These are phyloP conservation scores for Onychomys leucogaster DNA, from an alignment of 2,797 vertebrate genomes.

Conservation along the genomic window DNA sequence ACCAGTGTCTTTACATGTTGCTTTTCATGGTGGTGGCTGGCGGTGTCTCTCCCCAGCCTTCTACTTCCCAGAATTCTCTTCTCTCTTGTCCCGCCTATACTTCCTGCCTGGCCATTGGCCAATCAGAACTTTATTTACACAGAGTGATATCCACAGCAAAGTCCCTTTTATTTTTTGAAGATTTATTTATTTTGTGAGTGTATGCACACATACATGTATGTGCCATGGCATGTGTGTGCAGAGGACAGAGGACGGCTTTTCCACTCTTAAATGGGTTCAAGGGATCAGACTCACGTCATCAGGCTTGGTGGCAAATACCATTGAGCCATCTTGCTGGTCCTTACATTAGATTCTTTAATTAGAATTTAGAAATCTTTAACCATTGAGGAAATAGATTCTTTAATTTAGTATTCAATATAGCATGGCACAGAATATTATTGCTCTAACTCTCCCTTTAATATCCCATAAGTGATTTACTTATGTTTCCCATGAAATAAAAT, in stretches of 20 bases:
- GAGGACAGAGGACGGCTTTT: neutral
- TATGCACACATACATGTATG: neutral
- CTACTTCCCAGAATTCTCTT: too few relatives aligned
- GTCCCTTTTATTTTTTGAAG: neutral
- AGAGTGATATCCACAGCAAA: too few relatives aligned
- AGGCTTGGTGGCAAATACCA: neutral
- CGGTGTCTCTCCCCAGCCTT: too few relatives aligned
- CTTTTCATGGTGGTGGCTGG: too few relatives aligned
- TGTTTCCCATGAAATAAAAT: neutral
- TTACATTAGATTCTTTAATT: neutral
- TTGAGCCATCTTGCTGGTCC: neutral
- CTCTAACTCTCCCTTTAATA: neutral
- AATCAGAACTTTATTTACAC: too few relatives aligned
- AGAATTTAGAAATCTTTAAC: neutral
- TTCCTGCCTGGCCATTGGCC: too few relatives aligned
- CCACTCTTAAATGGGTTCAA: neutral
- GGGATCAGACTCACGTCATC: neutral
- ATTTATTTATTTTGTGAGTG: neutral
- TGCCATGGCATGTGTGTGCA: neutral
- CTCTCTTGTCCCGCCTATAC: too few relatives aligned
- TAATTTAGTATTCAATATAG: slow-evolving; percentile 4
- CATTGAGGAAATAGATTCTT: neutral
- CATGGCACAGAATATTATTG: neutral
- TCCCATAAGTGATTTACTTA: neutral
- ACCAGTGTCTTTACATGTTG: too few relatives aligned